A percentile compares a stretch with the other conserved stretches of the same genome.
Evolutionary conservation across 2,113 vertebrate genomes (phyloP).

Genomic region (Anthoscopus minutus): DNA sequence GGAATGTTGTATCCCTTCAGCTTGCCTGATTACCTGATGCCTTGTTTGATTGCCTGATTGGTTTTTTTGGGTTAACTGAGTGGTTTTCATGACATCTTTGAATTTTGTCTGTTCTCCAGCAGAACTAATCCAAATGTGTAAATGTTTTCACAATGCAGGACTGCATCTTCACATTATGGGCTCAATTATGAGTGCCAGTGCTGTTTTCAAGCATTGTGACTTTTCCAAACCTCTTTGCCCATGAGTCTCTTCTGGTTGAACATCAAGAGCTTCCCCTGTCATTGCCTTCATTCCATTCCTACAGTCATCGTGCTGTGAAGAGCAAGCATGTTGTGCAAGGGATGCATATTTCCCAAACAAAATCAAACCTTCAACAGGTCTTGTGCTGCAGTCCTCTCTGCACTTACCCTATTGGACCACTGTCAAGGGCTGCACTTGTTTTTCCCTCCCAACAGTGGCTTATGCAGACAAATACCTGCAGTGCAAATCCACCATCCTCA

Average conservation of each 20-base stretch:
- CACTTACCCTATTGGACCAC: not conserved
- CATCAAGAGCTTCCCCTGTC: not conserved
- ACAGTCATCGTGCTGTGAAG: not conserved
- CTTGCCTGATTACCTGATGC: constrained; percentile 12
- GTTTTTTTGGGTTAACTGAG: not conserved
- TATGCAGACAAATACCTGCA: not conserved
- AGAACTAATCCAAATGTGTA: not conserved
- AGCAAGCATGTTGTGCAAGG: not conserved
- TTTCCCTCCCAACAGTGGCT: not conserved
- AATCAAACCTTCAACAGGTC: not conserved
- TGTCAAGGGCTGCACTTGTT: not conserved
- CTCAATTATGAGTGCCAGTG: not conserved
- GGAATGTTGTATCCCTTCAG: not conserved
- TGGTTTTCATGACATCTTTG: not conserved
- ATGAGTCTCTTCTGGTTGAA: not conserved
- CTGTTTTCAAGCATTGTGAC: not conserved
- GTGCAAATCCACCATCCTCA: not conserved
- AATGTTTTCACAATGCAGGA: not conserved
- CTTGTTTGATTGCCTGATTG: not conserved
- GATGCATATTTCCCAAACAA: constrained; percentile 14
- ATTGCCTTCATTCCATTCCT: not conserved
- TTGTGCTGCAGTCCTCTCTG: not conserved
- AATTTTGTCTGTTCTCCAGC: not conserved
- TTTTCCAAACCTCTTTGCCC: not conserved
- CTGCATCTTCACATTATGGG: not conserved